Evolutionary conservation across 64 coral and sea anemone genomes (phyloP), one percentile per base, ranked within the genome.

Genomic region (Porites australiensis): DNA sequence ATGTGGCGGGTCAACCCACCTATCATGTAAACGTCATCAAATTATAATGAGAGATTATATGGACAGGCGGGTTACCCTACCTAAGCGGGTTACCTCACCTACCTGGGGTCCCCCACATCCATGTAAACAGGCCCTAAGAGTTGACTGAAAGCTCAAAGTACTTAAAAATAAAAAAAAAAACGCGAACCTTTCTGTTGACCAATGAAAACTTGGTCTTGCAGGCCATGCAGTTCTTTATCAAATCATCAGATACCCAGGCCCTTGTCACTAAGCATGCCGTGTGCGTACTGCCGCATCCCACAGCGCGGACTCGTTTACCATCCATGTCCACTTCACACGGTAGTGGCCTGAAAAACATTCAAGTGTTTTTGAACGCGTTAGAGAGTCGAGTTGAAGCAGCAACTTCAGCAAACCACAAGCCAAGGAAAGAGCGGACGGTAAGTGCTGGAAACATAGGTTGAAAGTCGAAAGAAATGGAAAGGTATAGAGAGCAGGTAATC

Each of bases 221-320:
- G 9, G 92, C 88, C 95, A 97, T 97, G 47, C 95, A 97, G 46
- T 88, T 97, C 62, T 97, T 97, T 4, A 97, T 89, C 52, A 94
- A 89, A 51, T 97, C 92, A 77, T 97, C 88, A 13, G 95, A 93
- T 14, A 97, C 83, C 95, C 95, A 91, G 13, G 95, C 89, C 45
- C 89, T 97, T 27, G 88, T 97, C 50, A 97, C 92, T 10, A 84
- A 71, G 57, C 95, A 97, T 14, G 88, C 95, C 4, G 88, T 97
- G 82, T 97, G 95, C 27, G 70, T 79, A 13, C 66, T 78, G 48
- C 95, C 95, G 58, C 95, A 97, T 44, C 64, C 77, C 20, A 97
- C 82, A 46, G 51, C 71, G 19, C 88, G 81, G 9, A 97, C 95
- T 47, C 87, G 92, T 46, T 90, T 94, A n/a, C 89, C 83, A 72